A percentile compares a stretch with the other conserved stretches of the same genome.
Conservation (phyloP, 1,140 invertebrate species). For the Triops cancriformis region DNA sequence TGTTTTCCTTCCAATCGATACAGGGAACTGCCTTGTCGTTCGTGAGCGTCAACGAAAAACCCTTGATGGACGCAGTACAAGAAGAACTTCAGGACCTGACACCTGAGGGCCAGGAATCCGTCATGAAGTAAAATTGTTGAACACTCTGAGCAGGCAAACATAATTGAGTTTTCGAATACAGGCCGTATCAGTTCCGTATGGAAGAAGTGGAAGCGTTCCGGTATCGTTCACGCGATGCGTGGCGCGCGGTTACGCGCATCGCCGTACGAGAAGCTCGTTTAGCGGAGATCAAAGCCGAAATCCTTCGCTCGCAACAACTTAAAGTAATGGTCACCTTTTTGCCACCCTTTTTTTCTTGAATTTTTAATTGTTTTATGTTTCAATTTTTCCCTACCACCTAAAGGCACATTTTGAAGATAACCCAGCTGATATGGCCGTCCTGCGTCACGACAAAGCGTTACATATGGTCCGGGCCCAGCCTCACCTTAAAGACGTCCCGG, state of each 20-base stretch:
- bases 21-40: slow-evolving; percentile 90
- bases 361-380: not conserved
- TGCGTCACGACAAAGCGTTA: slow-evolving; percentile 86
- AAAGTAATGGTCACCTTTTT: slow-evolving; percentile 51
- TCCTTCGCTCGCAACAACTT: slow-evolving; percentile 85
- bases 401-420: slow-evolving; percentile 91
- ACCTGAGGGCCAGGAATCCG: slow-evolving; percentile 36
- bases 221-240: slow-evolving; percentile 87
- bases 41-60: slow-evolving; percentile 70
- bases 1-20: no score
- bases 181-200: slow-evolving; percentile 86
- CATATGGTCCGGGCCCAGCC: slow-evolving; percentile 73
- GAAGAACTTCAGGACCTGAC: slow-evolving; percentile 55
- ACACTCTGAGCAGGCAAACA: no score
- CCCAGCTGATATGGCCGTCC: slow-evolving; percentile 74
- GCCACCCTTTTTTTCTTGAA: not conserved
- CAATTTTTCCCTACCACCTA: slow-evolving; percentile 6
- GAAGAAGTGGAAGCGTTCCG: slow-evolving; percentile 92
- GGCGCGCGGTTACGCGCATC: slow-evolving; percentile 83
- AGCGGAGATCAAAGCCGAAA: slow-evolving; percentile 91
- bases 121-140: slow-evolving; percentile 41
- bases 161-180: slow-evolving; percentile 38
- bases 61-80: slow-evolving; percentile 67
- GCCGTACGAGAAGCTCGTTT: slow-evolving; percentile 86
- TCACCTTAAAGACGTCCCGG: slow-evolving; percentile 85